Evolutionary conservation across 1,140 invertebrate species (phyloP).

Genomic region (Panagrolaimus sp.): DNA sequence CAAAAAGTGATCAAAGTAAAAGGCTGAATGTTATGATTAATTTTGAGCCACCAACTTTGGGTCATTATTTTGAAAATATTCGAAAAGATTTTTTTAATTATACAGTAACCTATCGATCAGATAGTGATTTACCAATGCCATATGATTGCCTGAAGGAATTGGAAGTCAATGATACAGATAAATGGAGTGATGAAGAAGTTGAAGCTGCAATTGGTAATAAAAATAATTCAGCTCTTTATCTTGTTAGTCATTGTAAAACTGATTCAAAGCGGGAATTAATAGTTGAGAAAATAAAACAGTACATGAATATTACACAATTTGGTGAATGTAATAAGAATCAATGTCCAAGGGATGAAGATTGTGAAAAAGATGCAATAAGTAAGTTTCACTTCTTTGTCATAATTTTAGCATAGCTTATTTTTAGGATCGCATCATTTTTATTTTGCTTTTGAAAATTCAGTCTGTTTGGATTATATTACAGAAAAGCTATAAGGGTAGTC

Average conservation of each 20-base stretch:
- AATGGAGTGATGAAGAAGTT: neutral
- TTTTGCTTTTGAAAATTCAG: constrained; percentile 35
- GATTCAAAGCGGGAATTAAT: neutral
- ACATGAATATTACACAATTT: constrained; percentile 8
- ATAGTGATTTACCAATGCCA: neutral
- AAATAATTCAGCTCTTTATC: neutral
- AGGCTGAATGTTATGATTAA: too few relatives aligned
- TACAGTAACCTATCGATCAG: neutral
- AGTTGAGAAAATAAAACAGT: neutral
- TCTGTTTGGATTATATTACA: constrained; percentile 32
- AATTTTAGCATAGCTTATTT: neutral
- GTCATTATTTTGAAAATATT: too few relatives aligned
- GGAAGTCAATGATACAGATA: neutral
- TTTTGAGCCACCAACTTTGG: too few relatives aligned
- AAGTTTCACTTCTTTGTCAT: neutral
- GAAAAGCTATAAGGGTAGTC: too few relatives aligned
- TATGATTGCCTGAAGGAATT: neutral
- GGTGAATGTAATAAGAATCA: neutral
- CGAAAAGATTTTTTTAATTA: neutral
- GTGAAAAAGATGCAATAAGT: constrained; percentile 7
- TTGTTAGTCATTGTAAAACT: constrained; percentile 5
- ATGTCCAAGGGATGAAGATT: constrained; percentile 1
- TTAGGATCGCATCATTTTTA: constrained; percentile 30
- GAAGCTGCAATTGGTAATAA: neutral
- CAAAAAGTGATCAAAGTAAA: too few relatives aligned